Conservation (phyloP, 92 coral and sea anemone genomes). For the Paramuricea clavata region DNA sequence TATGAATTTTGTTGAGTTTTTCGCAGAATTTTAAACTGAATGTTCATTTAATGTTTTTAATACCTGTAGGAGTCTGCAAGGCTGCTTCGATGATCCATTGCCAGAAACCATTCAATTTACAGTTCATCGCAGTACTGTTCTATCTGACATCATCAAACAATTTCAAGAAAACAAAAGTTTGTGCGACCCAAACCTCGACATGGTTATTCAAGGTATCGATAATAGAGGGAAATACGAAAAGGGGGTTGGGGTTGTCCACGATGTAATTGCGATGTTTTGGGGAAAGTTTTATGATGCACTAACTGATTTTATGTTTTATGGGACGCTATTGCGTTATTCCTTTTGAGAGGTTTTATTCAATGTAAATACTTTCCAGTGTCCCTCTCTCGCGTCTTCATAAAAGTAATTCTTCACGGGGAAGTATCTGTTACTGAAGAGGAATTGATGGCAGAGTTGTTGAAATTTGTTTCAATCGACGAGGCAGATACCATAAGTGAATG, state of each 20-base stretch:
- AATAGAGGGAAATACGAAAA: slow-evolving; percentile 9
- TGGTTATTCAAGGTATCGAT: slow-evolving; percentile 14
- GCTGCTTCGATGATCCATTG: background rate
- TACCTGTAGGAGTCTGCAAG: background rate
- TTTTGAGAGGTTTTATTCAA: slow-evolving; percentile 49
- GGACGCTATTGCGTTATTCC: slow-evolving; percentile 53
- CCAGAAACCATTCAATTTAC: background rate
- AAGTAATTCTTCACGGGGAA: slow-evolving; percentile 15
- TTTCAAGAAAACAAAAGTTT: background rate
- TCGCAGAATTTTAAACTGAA: no score
- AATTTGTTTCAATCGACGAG: slow-evolving; percentile 17
- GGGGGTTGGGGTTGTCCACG: slow-evolving; percentile 46
- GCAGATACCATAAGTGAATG: slow-evolving; percentile 13
- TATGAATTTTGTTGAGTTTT: no score
- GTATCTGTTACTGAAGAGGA: slow-evolving; percentile 7
- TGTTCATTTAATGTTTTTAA: background rate
- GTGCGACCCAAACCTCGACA: background rate
- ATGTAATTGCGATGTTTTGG: slow-evolving; percentile 57
- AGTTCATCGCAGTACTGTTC: background rate
- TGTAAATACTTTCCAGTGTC: slow-evolving; percentile 46
- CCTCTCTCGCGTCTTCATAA: slow-evolving; percentile 50
- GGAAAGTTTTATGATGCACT: slow-evolving; percentile 49
- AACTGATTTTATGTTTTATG: slow-evolving; percentile 57
- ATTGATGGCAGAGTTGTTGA: background rate
- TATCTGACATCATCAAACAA: slow-evolving; percentile 7